Evolutionary conservation across 2,797 vertebrate genomes (phyloP), one percentile per base, ranked within the genome.

Genomic region (Lacerta agilis): DNA sequence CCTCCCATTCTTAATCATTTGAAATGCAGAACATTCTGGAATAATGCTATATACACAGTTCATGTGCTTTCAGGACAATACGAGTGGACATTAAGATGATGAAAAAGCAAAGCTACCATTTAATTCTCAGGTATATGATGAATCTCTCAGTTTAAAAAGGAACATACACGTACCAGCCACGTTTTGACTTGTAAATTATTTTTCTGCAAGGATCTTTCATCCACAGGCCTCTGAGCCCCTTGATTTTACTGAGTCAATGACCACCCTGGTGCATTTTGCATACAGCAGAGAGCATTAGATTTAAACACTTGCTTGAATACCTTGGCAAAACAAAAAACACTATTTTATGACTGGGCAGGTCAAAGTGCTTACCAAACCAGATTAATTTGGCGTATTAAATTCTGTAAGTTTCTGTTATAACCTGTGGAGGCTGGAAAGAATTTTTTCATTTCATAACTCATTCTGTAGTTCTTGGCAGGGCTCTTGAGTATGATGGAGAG

Each of bases 11-110:
- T 83, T 69, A 41, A 83, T 79, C 79, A 88, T 88, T 83, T 88
- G 82, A 93, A 94, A 89, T 85, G 93, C 87, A 92, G 69, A 92
- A 90, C 45, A 7, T 79, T 90, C 83, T 79, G 72, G 85, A 76
- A 84, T 89, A 84, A 82, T 92, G 81, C 36, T 81, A 64, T 64
- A 64, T 33, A 82, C 77, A 90, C 75, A 78, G n/a, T 29, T 17
- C 4, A 23, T 4, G 25, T 81, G 89, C 71, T 92, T 72, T 69
- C 88, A 73, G 79, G 6, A 23, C 8, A 49, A 20, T 2, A 88
- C 80, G 80, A 9, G 4, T 83, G 7, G 86, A 81, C n/a, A 41
- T 36, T 43, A 64, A 23, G 36, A 27, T 77, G 5, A 82, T 84
- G 67, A 67, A 86, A 43, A 83, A 94, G 64, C n/a, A 88, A 91